Conservation (phyloP, 2,113 vertebrate genomes). For the Agapornis roseicollis region DNA sequence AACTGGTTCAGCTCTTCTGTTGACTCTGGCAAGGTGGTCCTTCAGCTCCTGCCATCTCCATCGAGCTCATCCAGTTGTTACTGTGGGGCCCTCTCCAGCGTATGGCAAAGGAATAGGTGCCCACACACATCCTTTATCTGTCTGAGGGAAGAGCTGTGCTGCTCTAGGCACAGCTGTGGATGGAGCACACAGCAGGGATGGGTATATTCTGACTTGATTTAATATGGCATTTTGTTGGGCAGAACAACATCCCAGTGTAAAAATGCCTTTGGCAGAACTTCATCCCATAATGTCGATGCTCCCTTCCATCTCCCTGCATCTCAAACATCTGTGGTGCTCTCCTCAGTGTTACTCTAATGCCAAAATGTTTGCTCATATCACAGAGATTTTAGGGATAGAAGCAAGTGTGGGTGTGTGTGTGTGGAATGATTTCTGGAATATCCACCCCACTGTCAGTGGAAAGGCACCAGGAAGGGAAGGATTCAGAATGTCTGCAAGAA, state of each 20-base stretch:
- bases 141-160: background rate
- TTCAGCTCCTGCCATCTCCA: background rate
- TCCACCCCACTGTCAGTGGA: background rate
- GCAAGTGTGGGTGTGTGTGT: no score
- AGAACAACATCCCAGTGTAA: background rate
- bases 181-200: background rate
- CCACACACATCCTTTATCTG: background rate
- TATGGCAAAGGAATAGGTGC: background rate
- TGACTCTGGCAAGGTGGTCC: background rate
- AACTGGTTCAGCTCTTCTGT: background rate
- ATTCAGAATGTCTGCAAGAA: background rate
- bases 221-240: background rate
- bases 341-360: background rate
- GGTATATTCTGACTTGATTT: slow-evolving; percentile 10
- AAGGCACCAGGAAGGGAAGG: background rate
- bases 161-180: slow-evolving; percentile 1
- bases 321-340: background rate
- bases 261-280: slow-evolving; percentile 8
- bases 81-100: background rate
- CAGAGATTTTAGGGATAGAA: background rate
- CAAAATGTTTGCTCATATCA: background rate
- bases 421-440: background rate
- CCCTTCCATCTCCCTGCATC: background rate
- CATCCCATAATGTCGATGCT: background rate
- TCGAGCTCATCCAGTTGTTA: background rate